Base-by-base conservation (phyloP, 2,113 vertebrate species). In the Tenebrosternarchus preto region DNA sequence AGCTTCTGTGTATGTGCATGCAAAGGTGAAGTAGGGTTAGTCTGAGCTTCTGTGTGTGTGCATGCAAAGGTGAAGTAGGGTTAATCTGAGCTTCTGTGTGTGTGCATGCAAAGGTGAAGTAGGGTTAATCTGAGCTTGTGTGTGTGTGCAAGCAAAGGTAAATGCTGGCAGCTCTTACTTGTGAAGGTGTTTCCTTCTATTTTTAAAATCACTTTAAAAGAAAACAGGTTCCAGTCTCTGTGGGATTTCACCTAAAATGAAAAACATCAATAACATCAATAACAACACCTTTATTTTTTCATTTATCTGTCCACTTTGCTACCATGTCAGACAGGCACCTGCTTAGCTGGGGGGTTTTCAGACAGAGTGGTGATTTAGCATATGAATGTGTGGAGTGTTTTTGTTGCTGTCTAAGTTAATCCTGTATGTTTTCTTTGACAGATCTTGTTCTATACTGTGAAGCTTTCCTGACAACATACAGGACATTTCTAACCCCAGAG, bases 381-480 rank as follows among this genome's bases (percentile, higher is more conserved):
- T 70, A 27, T 27, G n/a, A 31, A n/a, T 50, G 43, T 50, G 43
- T 15, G 12, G 8, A 50, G 3, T 27, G 11, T 2, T 19, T 31
- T 73, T 46, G 20, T 55, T n/a, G 57, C 76, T 5, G 43, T 2
- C 43, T n/a, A 46, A 80, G 16, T 17, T 55, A 73, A 80, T 9
- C 11, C 20, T 25, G n/a, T 27, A 5, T 73, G 70, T 82, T 77
- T 64, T 83, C 82, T 73, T 84, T 76, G 69, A 57, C 73, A 98
- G 96, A 96, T 60, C 86, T 95, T 84, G 93, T 94, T 78, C 83
- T 96, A 86, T 98, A 96, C 88, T 95, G 95, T 46, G 96, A 98
- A 88, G 97, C 96, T 81, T 98, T 98, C 83, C 89, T 98, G 86
- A 95, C 94, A 15, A 98, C 97, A 0, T 98, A 97, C 90, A 89